Base-by-base conservation (phyloP, 2,113 vertebrate species). In the Amphiprion ocellaris region DNA sequence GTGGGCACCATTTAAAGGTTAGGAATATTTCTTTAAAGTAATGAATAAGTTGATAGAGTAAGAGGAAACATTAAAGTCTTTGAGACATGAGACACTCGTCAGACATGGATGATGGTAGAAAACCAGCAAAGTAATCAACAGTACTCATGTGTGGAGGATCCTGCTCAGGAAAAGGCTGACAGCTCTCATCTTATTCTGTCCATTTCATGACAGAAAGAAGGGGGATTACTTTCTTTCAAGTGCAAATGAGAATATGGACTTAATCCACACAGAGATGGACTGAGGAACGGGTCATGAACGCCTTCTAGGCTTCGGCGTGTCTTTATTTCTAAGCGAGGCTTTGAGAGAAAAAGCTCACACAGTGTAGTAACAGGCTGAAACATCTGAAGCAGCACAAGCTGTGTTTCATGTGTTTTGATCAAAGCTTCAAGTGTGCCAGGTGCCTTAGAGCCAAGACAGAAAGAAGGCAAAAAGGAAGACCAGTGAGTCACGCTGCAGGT, bases 171-270 rank as follows among this genome's bases (percentile, higher is more conserved):
- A 39, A 83, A 61, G 30, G 61, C 77, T 89, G 86, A 93, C 90
- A 85, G 52, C 68, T 72, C 73, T 79, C 81, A 26, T 87, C 79
- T 79, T 68, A 70, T 77, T 87, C 78, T 64, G 62, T 81, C 73
- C 69, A 69, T 79, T 84, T 89, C 72, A 54, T 30, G 50, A 74
- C 61, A 79, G 81, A 76, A 41, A 30, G 59, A 50, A n/a, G 46
- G 64, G 63, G 80, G 83, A 84, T 91, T 83, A 79, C 71, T 82
- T 81, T 81, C 85, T 92, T 91, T 92, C 66, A 90, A 89, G 91
- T 91, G 90, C 84, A 92, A 91, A 92, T 89, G 74, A 91, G 70
- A 91, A 85, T 53, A 61, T 73, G 80, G 87, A 75, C 60, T 65
- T 85, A 91, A 91, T 93, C 87, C 83, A 74, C 54, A 54, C 59